These are phyloP conservation scores for Stegophylla sp. DNA, from an alignment of 2,888 invertebrate species.

Conservation along the genomic window DNA sequence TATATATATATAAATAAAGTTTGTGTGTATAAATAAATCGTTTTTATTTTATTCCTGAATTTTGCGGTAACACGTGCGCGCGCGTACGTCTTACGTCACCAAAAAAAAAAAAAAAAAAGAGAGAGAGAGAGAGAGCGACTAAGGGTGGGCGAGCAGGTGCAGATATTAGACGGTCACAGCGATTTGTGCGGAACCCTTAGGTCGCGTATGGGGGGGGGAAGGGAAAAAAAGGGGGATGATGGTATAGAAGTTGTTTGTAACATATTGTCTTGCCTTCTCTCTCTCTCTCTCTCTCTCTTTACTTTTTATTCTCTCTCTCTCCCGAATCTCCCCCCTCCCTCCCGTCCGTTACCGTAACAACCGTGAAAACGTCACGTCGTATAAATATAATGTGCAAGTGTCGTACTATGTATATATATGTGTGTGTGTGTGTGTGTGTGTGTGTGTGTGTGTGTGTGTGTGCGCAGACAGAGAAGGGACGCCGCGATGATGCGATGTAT, in stretches of 20 bases:
- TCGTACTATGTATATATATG: too few species aligned
- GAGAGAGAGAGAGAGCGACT: neutral
- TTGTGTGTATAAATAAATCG: conserved; percentile 47
- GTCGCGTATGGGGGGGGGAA: too few species aligned
- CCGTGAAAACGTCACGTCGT: conserved; percentile 59
- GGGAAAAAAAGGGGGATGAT: conserved; percentile 18
- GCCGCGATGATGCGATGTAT: conserved; percentile 47
- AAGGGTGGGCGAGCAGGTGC: conserved; percentile 48
- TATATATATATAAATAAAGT: neutral
- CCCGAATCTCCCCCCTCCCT: neutral
- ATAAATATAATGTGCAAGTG: conserved; percentile 48
- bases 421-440: too few species aligned
- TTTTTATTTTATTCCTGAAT: conserved; percentile 58
- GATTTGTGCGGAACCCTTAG: conserved; percentile 51
- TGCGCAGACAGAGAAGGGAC: neutral
- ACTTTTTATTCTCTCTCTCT: too few species aligned
- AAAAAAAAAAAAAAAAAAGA: conserved; percentile 39
- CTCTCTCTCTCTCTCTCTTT: too few species aligned
- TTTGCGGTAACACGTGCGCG: conserved; percentile 58
- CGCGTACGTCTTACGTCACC: conserved; percentile 56
- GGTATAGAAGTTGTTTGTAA: conserved; percentile 55
- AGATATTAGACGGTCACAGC: conserved; percentile 59
- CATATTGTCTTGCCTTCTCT: conserved; percentile 45
- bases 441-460: too few species aligned
- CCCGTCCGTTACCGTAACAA: conserved; percentile 48